These are phyloP conservation scores for Polypedilum pembai DNA, from an alignment of 1,140 invertebrate species.

Conservation along the genomic window DNA sequence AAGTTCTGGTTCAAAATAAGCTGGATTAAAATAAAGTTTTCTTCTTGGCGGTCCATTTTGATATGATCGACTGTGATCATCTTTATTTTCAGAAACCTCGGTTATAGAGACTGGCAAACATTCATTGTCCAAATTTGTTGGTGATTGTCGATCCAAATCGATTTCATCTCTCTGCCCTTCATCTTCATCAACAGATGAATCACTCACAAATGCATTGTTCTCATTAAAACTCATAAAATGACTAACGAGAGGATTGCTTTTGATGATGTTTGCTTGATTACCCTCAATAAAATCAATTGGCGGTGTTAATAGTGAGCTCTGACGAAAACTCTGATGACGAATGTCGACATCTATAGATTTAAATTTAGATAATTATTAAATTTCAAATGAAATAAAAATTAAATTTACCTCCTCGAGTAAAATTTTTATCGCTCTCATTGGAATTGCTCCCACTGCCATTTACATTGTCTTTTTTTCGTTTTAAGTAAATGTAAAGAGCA, in stretches of 20 bases:
- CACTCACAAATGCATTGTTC: slow-evolving; percentile 44
- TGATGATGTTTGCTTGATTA: slow-evolving; percentile 55
- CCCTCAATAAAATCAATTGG: slow-evolving; percentile 36
- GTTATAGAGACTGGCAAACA: slow-evolving; percentile 56
- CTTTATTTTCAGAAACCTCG: slow-evolving; percentile 59
- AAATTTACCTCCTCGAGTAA: slow-evolving; percentile 34
- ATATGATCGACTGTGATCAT: slow-evolving; percentile 46
- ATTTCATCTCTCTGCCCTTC: too few species aligned
- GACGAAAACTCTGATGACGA: slow-evolving; percentile 34
- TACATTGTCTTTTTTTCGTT: slow-evolving; percentile 44
- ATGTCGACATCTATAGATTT: slow-evolving; percentile 34
- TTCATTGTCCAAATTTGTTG: slow-evolving; percentile 31
- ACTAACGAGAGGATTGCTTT: slow-evolving; percentile 66
- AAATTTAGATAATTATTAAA: slow-evolving; percentile 30
- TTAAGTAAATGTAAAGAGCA: slow-evolving; percentile 67
- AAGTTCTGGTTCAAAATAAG: slow-evolving; percentile 77
- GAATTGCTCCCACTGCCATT: slow-evolving; percentile 36
- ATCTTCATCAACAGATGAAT: slow-evolving; percentile 41
- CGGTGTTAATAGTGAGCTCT: slow-evolving; percentile 33
- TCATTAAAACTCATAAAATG: slow-evolving; percentile 51
- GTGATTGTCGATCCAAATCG: background rate
- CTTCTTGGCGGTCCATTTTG: slow-evolving; percentile 58
- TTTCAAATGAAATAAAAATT: slow-evolving; percentile 30
- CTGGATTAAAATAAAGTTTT: slow-evolving; percentile 80
- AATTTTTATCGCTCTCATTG: slow-evolving; percentile 34